Percentiles rank a stretch among this genome's conserved stretches.
phyloP scores from a whole-genome alignment of 1,140 invertebrate genomes.

The Formica selysi region DNA sequence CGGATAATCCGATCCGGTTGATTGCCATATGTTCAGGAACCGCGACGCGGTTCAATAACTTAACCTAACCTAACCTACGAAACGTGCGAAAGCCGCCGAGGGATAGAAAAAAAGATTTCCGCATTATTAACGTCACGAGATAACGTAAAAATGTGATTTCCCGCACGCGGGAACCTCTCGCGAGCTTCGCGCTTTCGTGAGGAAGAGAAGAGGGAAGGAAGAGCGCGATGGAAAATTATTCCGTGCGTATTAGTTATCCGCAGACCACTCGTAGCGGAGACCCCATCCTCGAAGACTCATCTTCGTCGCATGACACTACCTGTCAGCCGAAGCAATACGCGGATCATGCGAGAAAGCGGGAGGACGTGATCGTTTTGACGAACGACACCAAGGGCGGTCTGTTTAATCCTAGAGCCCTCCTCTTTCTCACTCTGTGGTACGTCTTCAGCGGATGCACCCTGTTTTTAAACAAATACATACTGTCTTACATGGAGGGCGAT shows the following conservation, averaged over 20 bases:
- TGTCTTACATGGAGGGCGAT: conserved; percentile 92
- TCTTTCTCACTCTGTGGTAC: conserved; percentile 92
- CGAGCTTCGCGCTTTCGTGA: conserved; percentile 29
- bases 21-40: background rate
- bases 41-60: background rate
- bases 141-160: conserved; percentile 63
- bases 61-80: conserved; percentile 30
- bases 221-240: conserved; percentile 80
- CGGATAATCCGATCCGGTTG: background rate
- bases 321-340: conserved; percentile 74
- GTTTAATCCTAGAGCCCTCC: conserved; percentile 89
- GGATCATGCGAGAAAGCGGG: conserved; percentile 77
- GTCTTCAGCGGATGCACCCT: conserved; percentile 93
- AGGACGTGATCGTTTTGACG: conserved; percentile 77
- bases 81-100: background rate
- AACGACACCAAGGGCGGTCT: conserved; percentile 86
- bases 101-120: background rate
- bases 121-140: background rate
- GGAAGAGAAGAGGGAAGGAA: background rate
- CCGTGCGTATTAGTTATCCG: conserved; percentile 76
- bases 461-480: conserved; percentile 94
- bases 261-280: conserved; percentile 72
- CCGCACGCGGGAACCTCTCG: background rate
- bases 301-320: conserved; percentile 69
- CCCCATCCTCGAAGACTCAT: conserved; percentile 71